These are phyloP conservation scores for Pterois miles DNA, from an alignment of 2,797 vertebrate species.

Conservation along the genomic window DNA sequence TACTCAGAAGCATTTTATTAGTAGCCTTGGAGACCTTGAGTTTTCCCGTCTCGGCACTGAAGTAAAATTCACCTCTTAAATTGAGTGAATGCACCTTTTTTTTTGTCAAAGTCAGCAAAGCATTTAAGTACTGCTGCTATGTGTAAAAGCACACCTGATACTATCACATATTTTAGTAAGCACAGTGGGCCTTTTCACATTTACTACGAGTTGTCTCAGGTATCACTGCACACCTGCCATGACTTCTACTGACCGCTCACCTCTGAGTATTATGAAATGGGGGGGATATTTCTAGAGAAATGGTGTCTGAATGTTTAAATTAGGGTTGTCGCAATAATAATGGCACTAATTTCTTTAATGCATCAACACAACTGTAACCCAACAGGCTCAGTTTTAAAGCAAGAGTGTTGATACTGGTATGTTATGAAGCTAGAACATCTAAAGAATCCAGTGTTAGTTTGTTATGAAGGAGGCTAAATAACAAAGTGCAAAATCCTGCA, in stretches of 20 bases:
- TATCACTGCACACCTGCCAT: neutral
- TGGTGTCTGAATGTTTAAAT: neutral
- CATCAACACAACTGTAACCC: too few species aligned
- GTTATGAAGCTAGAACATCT: too few species aligned
- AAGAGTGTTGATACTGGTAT: too few species aligned
- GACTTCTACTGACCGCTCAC: neutral
- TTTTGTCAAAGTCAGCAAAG: neutral
- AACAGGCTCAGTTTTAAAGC: too few species aligned
- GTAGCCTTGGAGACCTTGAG: neutral
- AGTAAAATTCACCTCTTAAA: neutral
- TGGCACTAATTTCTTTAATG: too few species aligned
- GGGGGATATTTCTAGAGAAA: neutral
- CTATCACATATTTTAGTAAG: neutral
- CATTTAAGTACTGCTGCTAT: neutral
- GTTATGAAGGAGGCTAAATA: too few species aligned
- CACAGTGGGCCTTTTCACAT: neutral
- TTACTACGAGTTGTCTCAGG: neutral
- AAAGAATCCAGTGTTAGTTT: too few species aligned
- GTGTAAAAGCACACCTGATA: neutral
- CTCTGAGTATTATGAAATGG: neutral
- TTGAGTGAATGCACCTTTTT: neutral
- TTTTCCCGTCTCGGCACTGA: neutral
- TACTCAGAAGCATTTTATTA: constrained; percentile 3
- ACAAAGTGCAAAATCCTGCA: too few species aligned
- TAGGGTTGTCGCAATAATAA: too few species aligned